Base-by-base conservation (phyloP, 2,888 invertebrate genomes). In the Cynaeus angustus region DNA sequence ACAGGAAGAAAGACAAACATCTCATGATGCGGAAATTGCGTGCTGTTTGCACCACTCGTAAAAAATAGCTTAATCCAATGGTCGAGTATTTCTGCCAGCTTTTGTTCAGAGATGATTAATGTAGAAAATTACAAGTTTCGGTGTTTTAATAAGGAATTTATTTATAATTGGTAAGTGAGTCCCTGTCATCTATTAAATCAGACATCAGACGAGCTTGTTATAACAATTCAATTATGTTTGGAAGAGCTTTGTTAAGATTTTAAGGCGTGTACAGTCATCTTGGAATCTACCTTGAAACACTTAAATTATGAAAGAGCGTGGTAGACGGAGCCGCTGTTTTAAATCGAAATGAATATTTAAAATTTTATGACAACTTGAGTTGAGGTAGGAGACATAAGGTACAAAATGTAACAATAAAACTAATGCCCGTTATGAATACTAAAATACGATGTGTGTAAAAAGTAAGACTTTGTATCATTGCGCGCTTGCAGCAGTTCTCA, bases 311-410 rank as follows among this genome's bases (percentile, higher is more conserved):
- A 30, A 58, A n/a, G 28, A 46, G 33, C n/a, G 33, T 16, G 14
- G 30, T n/a, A 53, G 12, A 30, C 1, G 30, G 48, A 26, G 48
- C 33, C 10, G 9, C 52, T 52, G 46, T 46, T 46, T 41, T 21
- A 33, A 38, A 41, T 56, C 56, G 26, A 50, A 33, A 61, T 61
- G 61, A 61, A 37, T 61, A 61, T 48, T 61, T 61, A 61, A 61
- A 61, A 21, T 61, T 61, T 48, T 50, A 61, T 26, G 50, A 48
- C 37, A 50, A 53, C 26, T 28, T 7, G 13, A 52, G 14, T 55
- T 38, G 14, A 33, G 55, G 16, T 56, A 56, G 37, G 46, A 46
- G 26, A 50, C 48, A 48, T 61, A 33, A 33, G 61, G 16, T 10
- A 26, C 6, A 38, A 38, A 48, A 28, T 5, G 48, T 14, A 28